These are phyloP conservation scores for Palaemon carinicauda DNA, from an alignment of 1,140 invertebrate genomes.

Conservation along the genomic window DNA sequence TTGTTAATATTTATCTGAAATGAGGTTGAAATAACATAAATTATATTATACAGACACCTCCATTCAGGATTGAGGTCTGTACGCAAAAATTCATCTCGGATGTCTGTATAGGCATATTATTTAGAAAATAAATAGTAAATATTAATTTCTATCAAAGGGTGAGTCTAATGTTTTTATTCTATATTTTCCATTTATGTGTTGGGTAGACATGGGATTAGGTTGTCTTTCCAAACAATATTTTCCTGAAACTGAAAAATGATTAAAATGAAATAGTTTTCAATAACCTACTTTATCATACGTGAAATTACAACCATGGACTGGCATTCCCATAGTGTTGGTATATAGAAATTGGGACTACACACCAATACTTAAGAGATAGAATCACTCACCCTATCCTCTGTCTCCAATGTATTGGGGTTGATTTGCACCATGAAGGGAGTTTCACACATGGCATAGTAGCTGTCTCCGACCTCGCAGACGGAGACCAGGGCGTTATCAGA, in stretches of 20 bases:
- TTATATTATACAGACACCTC: too few species aligned
- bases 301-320: not conserved
- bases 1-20: slow-evolving; percentile 74
- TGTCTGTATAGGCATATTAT: too few species aligned
- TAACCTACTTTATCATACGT: not conserved
- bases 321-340: not conserved
- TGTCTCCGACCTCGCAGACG: slow-evolving; percentile 84
- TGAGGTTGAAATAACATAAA: not conserved
- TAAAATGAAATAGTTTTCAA: not conserved
- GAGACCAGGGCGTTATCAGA: slow-evolving; percentile 89
- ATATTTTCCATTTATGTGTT: too few species aligned
- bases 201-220: too few species aligned
- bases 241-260: slow-evolving; percentile 63
- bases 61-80: too few species aligned
- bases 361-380: not conserved
- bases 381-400: slow-evolving; percentile 60
- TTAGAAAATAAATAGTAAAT: too few species aligned
- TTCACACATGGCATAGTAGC: slow-evolving; percentile 84
- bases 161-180: too few species aligned
- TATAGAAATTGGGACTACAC: too few species aligned
- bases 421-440: slow-evolving; percentile 79
- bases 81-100: too few species aligned
- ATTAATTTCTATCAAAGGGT: too few species aligned
- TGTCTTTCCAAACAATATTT: too few species aligned
- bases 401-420: slow-evolving; percentile 74